Evolutionary conservation across 2,113 vertebrate genomes (phyloP), one percentile per base, ranked within the genome.

Genomic region (Xiphorhynchus elegans): DNA sequence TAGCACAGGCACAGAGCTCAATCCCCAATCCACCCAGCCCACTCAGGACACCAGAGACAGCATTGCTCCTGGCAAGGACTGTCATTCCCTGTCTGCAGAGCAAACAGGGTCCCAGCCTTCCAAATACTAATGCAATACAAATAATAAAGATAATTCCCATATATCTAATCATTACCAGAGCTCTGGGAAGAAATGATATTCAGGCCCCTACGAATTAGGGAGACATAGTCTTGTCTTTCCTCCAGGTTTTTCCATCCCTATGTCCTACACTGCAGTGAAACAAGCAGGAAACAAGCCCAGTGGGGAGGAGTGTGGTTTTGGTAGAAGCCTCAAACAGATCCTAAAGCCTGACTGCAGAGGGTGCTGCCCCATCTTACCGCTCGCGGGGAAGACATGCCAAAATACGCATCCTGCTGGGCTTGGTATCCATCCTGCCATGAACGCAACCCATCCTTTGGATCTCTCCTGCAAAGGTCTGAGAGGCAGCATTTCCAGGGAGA

Each of bases 81-180:
- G 21, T 20, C 47, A 17, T 4, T 64, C 53, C 17, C 84, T 46
- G 26, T 24, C 75, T 78, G 79, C 80, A 46, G 21, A 50, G 60
- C 69, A 87, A 70, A 82, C 2, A 21, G 49, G 66, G 66, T 58
- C 49, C 49, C 9, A 46, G 53, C 50, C 59, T 60, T 35, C 84
- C 75, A 94, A 93, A 87, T 60, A 85, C 75, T 84, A 84, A 89
- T 14, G 59, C 78, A 94, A 46, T 53, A 87, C 81, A 87, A 95
- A 89, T 83, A 94, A 94, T 60, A 75, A 68, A 84, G 82, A 64
- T 77, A 94, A 96, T 91, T 90, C 92, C 84, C 78, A 85, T 63
- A 50, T 69, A 93, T 77, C 92, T 82, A 91, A 89, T 78, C 76
- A 91, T 59, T 89, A 62, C 68, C 89, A 90, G 89, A 93, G 73